These are phyloP conservation scores for Limosa lapponica DNA, from an alignment of 2,797 vertebrate genomes.

Conservation along the genomic window DNA sequence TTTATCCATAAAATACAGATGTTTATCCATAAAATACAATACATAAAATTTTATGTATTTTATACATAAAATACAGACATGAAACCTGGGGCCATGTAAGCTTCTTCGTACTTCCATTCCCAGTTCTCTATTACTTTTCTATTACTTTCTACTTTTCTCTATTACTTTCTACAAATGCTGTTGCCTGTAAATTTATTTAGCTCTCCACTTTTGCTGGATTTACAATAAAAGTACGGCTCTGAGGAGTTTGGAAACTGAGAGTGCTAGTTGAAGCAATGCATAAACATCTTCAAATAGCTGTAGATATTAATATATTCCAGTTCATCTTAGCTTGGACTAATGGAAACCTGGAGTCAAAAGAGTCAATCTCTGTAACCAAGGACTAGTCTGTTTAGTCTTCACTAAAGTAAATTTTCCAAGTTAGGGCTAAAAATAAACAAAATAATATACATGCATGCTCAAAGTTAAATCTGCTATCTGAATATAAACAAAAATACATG, in stretches of 20 bases:
- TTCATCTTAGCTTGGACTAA: not conserved
- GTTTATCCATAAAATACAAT: not conserved
- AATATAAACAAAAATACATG: not conserved
- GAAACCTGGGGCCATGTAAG: not conserved
- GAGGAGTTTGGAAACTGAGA: not conserved
- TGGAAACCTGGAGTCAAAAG: not conserved
- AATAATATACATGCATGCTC: not conserved
- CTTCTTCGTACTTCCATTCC: not conserved
- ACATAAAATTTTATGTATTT: too few relatives aligned
- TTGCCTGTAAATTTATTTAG: not conserved
- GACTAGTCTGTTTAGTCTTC: not conserved
- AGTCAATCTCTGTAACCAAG: not conserved
- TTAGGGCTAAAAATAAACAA: not conserved
- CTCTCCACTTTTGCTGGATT: not conserved
- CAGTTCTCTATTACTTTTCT: not conserved
- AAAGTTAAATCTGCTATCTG: not conserved
- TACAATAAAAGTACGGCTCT: not conserved
- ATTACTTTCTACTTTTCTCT: too few relatives aligned
- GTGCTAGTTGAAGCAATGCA: not conserved
- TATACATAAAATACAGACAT: not conserved
- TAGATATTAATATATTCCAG: not conserved
- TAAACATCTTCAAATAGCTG: not conserved
- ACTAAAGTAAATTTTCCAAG: not conserved
- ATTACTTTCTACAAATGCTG: not conserved
- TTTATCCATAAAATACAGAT: not conserved